These are phyloP conservation scores for Pagrus major DNA, from an alignment of 2,113 vertebrate genomes.

Conservation along the genomic window DNA sequence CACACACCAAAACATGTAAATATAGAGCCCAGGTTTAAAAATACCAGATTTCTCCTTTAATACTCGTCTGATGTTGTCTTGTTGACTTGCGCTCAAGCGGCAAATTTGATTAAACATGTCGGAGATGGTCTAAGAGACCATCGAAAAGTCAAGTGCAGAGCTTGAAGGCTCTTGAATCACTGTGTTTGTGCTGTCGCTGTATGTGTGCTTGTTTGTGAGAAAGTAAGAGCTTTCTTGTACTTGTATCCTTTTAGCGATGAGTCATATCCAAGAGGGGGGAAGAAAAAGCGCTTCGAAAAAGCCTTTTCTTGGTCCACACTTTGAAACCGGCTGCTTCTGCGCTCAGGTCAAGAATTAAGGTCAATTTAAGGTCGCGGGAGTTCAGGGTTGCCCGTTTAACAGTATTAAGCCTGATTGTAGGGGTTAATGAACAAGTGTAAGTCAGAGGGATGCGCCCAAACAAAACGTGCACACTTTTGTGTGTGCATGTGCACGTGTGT, in stretches of 20 bases:
- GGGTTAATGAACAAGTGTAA: slow-evolving; percentile 71
- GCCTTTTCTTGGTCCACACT: slow-evolving; percentile 6
- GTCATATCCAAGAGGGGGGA: slow-evolving; percentile 25
- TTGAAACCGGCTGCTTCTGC: not conserved
- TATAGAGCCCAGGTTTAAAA: too few species aligned
- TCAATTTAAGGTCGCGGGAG: slow-evolving; percentile 23
- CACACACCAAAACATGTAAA: too few species aligned
- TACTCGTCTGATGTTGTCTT: too few species aligned
- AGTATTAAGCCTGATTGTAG: slow-evolving; percentile 38
- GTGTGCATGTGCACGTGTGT: not conserved
- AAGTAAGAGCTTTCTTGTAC: not conserved
- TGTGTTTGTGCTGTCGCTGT: not conserved
- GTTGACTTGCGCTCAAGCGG: too few species aligned
- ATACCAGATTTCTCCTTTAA: too few species aligned
- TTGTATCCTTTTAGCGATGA: slow-evolving; percentile 29
- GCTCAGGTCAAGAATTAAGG: slow-evolving; percentile 19
- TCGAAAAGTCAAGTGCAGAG: slow-evolving; percentile 23
- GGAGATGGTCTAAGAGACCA: slow-evolving; percentile 15
- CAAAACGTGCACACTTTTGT: slow-evolving; percentile 46
- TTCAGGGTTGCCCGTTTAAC: slow-evolving; percentile 41
- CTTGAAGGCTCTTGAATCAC: not conserved
- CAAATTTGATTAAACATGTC: slow-evolving; percentile 22
- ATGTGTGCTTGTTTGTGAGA: not conserved
- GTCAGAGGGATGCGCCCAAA: slow-evolving; percentile 53
- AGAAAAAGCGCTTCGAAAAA: not conserved